Percentiles rank a stretch among this genome's conserved stretches.
Conservation (phyloP, 35 echinoderm and acorn worm genomes). For the Amphiura filiformis region DNA sequence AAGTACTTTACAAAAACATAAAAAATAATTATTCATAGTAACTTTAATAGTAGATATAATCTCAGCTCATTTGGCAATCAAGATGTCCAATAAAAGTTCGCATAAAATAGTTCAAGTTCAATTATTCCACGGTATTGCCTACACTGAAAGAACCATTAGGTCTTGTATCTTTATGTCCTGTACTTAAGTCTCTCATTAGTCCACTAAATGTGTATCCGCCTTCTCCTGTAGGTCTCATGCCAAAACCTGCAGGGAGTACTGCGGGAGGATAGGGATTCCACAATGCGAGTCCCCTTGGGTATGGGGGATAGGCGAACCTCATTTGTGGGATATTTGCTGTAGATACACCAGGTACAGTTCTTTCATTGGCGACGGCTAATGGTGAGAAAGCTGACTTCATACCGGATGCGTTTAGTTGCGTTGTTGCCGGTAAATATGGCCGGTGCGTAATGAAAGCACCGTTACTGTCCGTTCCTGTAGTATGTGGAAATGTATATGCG, state of each 20-base stretch:
- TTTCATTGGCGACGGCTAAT: conserved; percentile 57
- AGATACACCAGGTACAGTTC: conserved; percentile 53
- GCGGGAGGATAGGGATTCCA: conserved; percentile 86
- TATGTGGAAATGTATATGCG: conserved; percentile 25
- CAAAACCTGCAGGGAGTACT: conserved; percentile 85
- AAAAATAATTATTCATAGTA: too few relatives aligned
- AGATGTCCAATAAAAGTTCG: not conserved
- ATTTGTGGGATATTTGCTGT: conserved; percentile 61
- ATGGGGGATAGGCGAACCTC: conserved; percentile 86
- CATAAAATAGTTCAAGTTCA: not conserved
- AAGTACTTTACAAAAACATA: too few relatives aligned
- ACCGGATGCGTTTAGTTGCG: conserved; percentile 59
- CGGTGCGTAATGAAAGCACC: conserved; percentile 78
- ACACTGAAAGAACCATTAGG: conserved; percentile 62
- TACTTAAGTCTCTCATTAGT: conserved; percentile 52
- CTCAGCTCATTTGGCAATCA: not conserved
- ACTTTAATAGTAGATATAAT: too few relatives aligned
- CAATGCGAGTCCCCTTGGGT: conserved; percentile 82
- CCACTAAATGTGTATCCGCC: conserved; percentile 64
- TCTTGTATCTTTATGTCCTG: conserved; percentile 32
- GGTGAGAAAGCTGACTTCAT: conserved; percentile 98
- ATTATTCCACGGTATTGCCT: conserved; percentile 30
- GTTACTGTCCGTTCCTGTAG: conserved; percentile 56
- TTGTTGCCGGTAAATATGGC: conserved; percentile 77
- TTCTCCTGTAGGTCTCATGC: conserved; percentile 49